Base-by-base conservation (phyloP, 37 sponge, comb jelly and placozoan species). In the Hormiphora californensis region DNA sequence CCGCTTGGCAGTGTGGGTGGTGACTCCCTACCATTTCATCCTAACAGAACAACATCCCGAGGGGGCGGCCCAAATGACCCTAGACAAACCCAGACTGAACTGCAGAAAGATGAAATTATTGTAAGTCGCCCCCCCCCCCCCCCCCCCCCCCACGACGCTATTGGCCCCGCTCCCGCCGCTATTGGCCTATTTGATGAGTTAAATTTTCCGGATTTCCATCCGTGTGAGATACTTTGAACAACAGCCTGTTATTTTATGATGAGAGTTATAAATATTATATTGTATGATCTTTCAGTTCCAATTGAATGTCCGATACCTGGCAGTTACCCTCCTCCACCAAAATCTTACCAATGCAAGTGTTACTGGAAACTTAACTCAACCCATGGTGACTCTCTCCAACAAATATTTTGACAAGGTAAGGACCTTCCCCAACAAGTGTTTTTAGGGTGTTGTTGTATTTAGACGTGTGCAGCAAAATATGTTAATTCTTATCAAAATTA, bases 271-370 rank as follows among this genome's bases (percentile, higher is more conserved):
- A n/a, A n/a, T n/a, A n/a, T n/a, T n/a, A n/a, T n/a, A n/a, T n/a
- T n/a, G n/a, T n/a, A n/a, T 49, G 15, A 49, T 15, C 9, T 15
- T 49, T 1, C 81, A 73, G 81, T 43, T 73, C 40, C 81, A 73
- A n/a, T 28, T 73, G 43, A 73, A 73, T 73, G 81, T 73, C 27
- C 43, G 81, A n/a, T 73, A 73, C 44, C 12, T 73, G 3, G 81
- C 81, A 1, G 23, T 73, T 27, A 73, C 81, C 17, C 81, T 73
- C 0, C 44, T 73, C 8, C 81, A 73, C 44, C 81, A 73, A 36
- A 73, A 73, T 46, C n/a, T 73, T n/a, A 73, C 81, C 5, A 27
- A 40, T 2, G 81, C 38, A 22, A 73, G 81, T 73, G 81, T 73
- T 33, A 73, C 12, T 7, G 81, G 81, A 21, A 46, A 73, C 1